These are phyloP conservation scores for Anniella stebbinsi DNA, from an alignment of 2,797 vertebrate genomes.

Conservation along the genomic window DNA sequence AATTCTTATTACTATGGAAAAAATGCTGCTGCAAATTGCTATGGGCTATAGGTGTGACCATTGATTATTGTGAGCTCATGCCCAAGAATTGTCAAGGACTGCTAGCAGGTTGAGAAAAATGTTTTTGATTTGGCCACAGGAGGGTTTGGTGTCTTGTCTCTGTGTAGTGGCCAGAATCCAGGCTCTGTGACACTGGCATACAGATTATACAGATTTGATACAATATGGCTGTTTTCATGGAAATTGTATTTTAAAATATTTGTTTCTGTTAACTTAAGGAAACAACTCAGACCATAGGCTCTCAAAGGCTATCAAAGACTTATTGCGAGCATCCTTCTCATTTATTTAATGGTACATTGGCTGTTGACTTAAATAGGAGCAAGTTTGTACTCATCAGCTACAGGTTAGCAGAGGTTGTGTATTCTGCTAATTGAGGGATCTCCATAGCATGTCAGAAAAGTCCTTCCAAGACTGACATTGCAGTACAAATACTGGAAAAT, in stretches of 20 bases:
- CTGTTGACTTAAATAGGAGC: not conserved
- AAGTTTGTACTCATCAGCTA: not conserved
- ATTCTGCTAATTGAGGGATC: not conserved
- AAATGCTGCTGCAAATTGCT: not conserved
- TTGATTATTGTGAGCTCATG: not conserved
- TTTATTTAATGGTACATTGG: not conserved
- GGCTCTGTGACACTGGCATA: not conserved
- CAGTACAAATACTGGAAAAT: conserved; percentile 6
- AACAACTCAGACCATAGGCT: not conserved
- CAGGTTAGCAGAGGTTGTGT: not conserved
- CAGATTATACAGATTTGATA: not conserved
- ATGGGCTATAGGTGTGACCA: not conserved
- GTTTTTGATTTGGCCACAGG: not conserved
- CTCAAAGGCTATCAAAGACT: too few relatives aligned
- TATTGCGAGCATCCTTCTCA: not conserved
- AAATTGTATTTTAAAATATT: not conserved
- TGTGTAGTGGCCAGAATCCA: not conserved
- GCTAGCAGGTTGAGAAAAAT: not conserved
- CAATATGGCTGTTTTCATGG: not conserved
- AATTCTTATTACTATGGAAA: not conserved
- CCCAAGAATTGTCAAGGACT: not conserved
- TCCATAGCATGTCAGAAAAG: not conserved
- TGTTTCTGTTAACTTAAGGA: not conserved
- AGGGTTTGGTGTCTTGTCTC: not conserved
- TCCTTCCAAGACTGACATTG: not conserved